Evolutionary conservation across 2,113 vertebrate genomes (phyloP).

Genomic region (Crocuta crocuta): DNA sequence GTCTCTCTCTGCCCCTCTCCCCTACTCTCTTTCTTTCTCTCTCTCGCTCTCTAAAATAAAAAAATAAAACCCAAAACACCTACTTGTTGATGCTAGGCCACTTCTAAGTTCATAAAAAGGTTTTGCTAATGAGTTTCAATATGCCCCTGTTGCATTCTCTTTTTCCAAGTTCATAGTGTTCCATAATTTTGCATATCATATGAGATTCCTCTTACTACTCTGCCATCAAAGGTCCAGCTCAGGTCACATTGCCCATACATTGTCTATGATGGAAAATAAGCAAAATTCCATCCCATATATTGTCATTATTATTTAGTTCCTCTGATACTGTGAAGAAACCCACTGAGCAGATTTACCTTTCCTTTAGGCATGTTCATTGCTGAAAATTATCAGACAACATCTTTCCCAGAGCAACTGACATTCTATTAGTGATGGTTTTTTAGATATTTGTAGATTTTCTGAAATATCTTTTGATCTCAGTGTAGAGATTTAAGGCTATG

Average conservation of each 20-base stretch:
- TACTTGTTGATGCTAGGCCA: not conserved
- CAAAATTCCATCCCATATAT: not conserved
- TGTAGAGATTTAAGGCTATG: not conserved
- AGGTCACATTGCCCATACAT: not conserved
- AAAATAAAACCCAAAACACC: not conserved
- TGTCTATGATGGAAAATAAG: not conserved
- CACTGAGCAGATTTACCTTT: not conserved
- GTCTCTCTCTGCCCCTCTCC: too few species aligned
- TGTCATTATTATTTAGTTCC: not conserved
- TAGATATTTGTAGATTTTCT: not conserved
- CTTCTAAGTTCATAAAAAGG: not conserved
- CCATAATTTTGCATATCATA: not conserved
- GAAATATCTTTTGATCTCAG: not conserved
- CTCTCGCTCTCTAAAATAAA: too few species aligned
- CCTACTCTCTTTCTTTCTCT: too few species aligned
- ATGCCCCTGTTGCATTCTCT: not conserved
- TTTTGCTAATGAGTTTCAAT: not conserved
- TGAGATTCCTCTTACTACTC: not conserved
- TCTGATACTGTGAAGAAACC: not conserved
- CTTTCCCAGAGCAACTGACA: not conserved
- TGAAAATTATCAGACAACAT: not conserved
- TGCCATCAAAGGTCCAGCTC: not conserved
- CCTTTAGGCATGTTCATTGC: not conserved
- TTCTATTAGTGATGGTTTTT: not conserved
- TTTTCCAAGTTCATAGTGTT: not conserved